Base-by-base conservation (phyloP, 2,888 invertebrate species). In the Villa cingulata region DNA sequence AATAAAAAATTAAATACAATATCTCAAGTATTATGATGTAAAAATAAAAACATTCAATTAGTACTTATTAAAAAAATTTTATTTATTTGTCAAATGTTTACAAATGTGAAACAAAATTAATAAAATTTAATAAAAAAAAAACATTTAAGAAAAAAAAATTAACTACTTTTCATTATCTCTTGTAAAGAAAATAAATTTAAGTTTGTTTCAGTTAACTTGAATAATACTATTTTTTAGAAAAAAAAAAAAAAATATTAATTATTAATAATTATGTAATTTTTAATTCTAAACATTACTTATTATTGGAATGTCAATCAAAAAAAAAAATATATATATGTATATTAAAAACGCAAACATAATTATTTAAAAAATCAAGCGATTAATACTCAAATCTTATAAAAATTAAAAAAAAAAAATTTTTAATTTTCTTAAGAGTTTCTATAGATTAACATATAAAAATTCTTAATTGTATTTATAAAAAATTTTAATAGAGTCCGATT, bases 401-500 rank as follows among this genome's bases (percentile, higher is more conserved):
- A 16, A 6, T 37, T 39, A 45, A 39, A 20, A 45, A 18, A 29
- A 18, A 32, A 32, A 39, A 12, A 12, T 14, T 19, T 36, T 12
- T 36, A 16, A 16, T 32, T 15, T 41, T 20, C 23, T 36, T 40
- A 41, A 36, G 34, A 17, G 15, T 34, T 20, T 34, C 20, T 40
- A 34, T 37, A 15, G 16, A 42, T 37, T 38, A 49, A 38, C 23
- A 23, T n/a, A 48, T 48, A 46, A 46, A 53, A 49, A 39, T 41
- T 44, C 37, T 23, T 23, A 23, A 66, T 54, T 37, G 64, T 65
- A 38, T 55, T 57, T 34, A 64, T 50, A 49, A 68, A 58, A 54
- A 64, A 66, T 47, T 59, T 58, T 54, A 66, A 68, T 44, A 68
- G 58, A 44, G 57, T 54, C 56, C 62, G 66, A 56, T 68, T 59